phyloP scores from a whole-genome alignment of 2,113 vertebrate species.

The Anoura caudifer region DNA sequence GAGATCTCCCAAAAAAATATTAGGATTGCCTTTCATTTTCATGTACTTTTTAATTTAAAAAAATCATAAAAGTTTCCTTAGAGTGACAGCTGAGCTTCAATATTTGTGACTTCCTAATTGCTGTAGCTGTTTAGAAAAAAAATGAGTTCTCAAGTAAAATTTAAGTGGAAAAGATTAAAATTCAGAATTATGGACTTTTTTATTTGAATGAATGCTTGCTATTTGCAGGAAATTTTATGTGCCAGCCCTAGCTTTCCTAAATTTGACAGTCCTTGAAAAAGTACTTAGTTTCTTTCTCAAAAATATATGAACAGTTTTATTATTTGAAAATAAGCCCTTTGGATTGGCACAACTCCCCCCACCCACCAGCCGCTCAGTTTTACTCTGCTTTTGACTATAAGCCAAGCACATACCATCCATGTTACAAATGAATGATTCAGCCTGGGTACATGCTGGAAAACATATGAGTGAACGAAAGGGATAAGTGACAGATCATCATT shows the following conservation, averaged over 20 bases:
- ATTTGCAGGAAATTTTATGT: slow-evolving; percentile 67
- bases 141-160: slow-evolving; percentile 60
- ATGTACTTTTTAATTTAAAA: slow-evolving; percentile 65
- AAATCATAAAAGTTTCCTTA: slow-evolving; percentile 72
- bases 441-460: not conserved
- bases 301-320: slow-evolving; percentile 20
- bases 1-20: slow-evolving; percentile 59
- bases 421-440: not conserved
- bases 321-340: not conserved
- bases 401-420: not conserved
- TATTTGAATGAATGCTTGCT: slow-evolving; percentile 59
- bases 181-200: slow-evolving; percentile 61
- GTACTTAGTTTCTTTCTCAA: not conserved
- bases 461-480: not conserved
- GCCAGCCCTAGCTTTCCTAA: slow-evolving; percentile 54
- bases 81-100: slow-evolving; percentile 69
- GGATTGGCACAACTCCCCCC: not conserved
- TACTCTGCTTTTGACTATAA: not conserved
- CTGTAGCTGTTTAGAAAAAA: slow-evolving; percentile 46
- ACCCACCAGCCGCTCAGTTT: not conserved
- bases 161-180: slow-evolving; percentile 77
- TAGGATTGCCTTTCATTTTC: slow-evolving; percentile 71
- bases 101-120: slow-evolving; percentile 77
- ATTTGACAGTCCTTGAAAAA: slow-evolving; percentile 66
- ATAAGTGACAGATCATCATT: not conserved